Evolutionary conservation across 2,797 vertebrate species (phyloP), one percentile per base, ranked within the genome.

Genomic region (Melanotaenia pygmaea): DNA sequence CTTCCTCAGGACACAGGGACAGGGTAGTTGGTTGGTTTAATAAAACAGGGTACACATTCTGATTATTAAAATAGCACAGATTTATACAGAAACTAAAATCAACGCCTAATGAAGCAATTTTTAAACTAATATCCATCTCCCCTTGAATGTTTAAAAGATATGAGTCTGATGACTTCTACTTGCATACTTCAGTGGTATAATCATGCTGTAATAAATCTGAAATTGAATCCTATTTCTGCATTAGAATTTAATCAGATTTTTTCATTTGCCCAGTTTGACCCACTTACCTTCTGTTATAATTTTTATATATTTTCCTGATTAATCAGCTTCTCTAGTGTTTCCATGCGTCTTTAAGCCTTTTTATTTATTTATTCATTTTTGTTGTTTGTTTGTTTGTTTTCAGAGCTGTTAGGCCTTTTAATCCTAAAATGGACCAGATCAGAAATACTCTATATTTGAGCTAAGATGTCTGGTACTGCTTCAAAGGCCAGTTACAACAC

Each of bases 1-100:
- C 76, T 94, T 93, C 87, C 88, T 88, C 80, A 70, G 86, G 77
- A 83, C 88, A 86, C 3, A 6, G 24, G 54, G 53, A 73, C 66
- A 54, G n/a, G 40, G 34, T 60, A 74, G 59, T 34, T 3, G 11
- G 71, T 68, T 61, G 43, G 16, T 37, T 67, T 59, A 64, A 60
- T 73, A 77, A 74, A 80, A 72, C 54, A 73, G 3, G 10, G 5
- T 35, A 34, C 30, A 61, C 30, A 70, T 18, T 59, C 47, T 18
- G 38, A 30, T 65, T 30, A 32, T 62, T 66, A 59, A 69, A 70
- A 40, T 57, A 22, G 28, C 24, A 37, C 57, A 38, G 20, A 35
- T 38, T 56, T 28, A 67, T 45, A 54, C 28, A 67, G 26, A 53
- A 1, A 67, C 6, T 9, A 13, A n/a, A 57, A n/a, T 22, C 14